Evolutionary conservation across 2,888 invertebrate genomes (phyloP).

Genomic region (Lasioglossum pauxillum): DNA sequence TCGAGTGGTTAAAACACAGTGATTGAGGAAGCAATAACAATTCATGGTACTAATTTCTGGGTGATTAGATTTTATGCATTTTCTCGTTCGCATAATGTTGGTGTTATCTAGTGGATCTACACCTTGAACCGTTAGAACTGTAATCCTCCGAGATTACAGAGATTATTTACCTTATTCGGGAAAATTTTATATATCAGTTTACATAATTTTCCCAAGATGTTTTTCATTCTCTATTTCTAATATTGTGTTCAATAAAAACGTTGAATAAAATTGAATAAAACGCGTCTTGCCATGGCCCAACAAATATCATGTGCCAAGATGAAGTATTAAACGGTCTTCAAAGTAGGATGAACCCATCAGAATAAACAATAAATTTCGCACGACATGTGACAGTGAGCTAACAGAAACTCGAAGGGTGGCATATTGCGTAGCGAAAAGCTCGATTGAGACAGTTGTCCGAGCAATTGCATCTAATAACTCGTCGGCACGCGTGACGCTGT

Average conservation of each 20-base stretch:
- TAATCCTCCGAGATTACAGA: background rate
- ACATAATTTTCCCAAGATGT: background rate
- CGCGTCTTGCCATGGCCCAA: background rate
- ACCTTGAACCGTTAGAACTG: background rate
- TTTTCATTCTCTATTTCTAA: background rate
- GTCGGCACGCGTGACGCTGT: conserved; percentile 13
- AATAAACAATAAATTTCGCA: background rate
- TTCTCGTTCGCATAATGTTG: background rate
- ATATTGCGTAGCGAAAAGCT: background rate
- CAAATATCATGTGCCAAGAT: background rate
- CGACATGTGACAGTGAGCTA: background rate
- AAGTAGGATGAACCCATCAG: background rate
- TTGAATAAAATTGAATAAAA: too few species aligned
- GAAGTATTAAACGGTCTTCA: background rate
- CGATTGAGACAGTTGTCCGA: background rate
- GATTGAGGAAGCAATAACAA: background rate
- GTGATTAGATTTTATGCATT: background rate
- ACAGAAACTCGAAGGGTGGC: background rate
- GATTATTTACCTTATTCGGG: background rate
- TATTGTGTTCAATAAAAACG: background rate
- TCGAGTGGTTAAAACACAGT: background rate
- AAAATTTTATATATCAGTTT: background rate
- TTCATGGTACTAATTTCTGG: background rate
- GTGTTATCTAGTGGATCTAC: background rate
- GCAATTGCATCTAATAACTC: conserved; percentile 30